A percentile compares a stretch with the other conserved stretches of the same genome.
Conservation (phyloP, 2,797 vertebrate species). For the Chaenodraco wilsoni region DNA sequence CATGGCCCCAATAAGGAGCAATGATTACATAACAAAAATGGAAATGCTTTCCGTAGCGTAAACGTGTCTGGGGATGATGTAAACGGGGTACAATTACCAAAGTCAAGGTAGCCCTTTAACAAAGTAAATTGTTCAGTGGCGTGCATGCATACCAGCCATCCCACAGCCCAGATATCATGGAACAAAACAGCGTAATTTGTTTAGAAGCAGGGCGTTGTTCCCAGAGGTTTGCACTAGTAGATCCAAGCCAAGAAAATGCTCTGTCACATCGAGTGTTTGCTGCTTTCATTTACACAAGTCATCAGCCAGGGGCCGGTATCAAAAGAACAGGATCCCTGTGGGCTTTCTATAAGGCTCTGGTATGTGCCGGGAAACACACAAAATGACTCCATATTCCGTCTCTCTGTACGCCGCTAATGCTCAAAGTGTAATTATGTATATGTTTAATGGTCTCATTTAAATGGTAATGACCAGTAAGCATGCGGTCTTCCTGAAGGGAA, state of each 20-base stretch:
- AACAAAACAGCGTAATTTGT: constrained; percentile 27
- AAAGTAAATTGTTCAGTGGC: background rate
- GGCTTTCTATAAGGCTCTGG: constrained; percentile 11
- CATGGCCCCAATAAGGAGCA: background rate
- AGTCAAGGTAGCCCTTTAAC: background rate
- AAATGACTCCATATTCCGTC: constrained; percentile 15
- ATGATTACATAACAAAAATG: background rate
- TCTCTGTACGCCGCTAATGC: constrained; percentile 36
- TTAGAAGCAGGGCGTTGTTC: constrained; percentile 10
- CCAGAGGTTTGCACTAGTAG: constrained; percentile 4
- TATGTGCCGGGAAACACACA: constrained; percentile 12
- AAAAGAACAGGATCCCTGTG: constrained; percentile 2
- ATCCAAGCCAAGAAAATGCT: constrained; percentile 19
- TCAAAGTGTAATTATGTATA: constrained; percentile 36
- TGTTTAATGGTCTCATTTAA: constrained; percentile 46
- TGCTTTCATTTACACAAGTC: constrained; percentile 40
- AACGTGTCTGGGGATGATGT: background rate
- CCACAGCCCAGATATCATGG: constrained; percentile 9
- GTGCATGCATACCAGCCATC: background rate
- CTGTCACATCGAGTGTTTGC: constrained; percentile 9
- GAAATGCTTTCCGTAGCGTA: background rate
- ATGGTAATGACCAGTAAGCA: constrained; percentile 47
- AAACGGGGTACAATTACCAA: background rate
- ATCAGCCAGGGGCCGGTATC: constrained; percentile 9
- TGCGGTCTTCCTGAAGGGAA: constrained; percentile 21